phyloP scores from a whole-genome alignment of 2,888 invertebrate genomes.

The Spisula subtruncata region DNA sequence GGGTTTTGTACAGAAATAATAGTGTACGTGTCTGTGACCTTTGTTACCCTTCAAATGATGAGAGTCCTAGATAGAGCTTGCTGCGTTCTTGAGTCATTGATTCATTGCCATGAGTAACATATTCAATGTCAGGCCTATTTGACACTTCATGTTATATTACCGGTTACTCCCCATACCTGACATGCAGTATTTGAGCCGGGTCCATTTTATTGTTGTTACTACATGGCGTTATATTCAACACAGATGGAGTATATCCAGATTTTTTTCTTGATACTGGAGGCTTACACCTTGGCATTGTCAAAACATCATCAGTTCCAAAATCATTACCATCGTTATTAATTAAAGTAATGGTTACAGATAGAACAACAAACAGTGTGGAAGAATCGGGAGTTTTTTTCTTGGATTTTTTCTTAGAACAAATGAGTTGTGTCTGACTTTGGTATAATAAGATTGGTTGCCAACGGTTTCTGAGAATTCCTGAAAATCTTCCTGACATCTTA shows the following conservation, averaged over 20 bases:
- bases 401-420: background rate
- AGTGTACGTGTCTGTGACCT: no score
- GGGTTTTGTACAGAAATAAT: no score
- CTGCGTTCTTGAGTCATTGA: no score
- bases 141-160: background rate
- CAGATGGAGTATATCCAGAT: background rate
- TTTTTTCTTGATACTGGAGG: background rate
- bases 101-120: background rate
- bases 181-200: background rate
- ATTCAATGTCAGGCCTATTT: background rate
- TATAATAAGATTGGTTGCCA: background rate
- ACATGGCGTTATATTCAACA: conserved; percentile 18
- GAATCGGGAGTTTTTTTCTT: background rate
- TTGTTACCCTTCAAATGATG: no score
- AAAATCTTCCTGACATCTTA: background rate
- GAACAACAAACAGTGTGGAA: background rate
- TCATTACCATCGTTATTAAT: background rate
- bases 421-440: background rate
- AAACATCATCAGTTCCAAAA: background rate
- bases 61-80: no score
- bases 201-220: background rate
- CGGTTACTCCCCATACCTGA: background rate
- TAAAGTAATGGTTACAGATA: background rate
- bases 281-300: conserved; percentile 17
- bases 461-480: background rate